Evolutionary conservation across 92 coral and sea anemone species (phyloP), one percentile per base, ranked within the genome.

Genomic region (Umimayanthus kanabou): DNA sequence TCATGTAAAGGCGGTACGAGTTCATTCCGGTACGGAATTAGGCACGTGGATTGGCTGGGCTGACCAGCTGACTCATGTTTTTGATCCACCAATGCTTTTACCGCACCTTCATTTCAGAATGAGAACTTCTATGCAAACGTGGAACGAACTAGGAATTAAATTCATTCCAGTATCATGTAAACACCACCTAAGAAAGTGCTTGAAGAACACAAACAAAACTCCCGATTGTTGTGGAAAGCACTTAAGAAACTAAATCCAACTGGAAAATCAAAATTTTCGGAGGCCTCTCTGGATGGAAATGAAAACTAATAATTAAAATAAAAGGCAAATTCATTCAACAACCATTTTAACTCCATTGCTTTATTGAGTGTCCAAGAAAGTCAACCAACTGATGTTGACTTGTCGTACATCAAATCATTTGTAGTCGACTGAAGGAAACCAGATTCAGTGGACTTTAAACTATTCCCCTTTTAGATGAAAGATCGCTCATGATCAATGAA

Each of bases 301-400:
- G 76, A 69, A 2, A n/a, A 28, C 9, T 29, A 69, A 6, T 4
- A n/a, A 10, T 5, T 22, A 13, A 71, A 20, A 39, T 77, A 84
- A 20, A 73, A 84, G 67, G 87, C 77, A 6, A 66, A 83, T 20
- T 47, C 73, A 11, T 83, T 83, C 22, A 83, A 83, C 57, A 28
- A 83, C 3, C 78, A 67, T 58, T 83, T 83, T 49, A 76, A 66
- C n/a, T 83, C 87, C 76, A 39, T 83, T 5, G 87, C 78, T 7
- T 40, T 77, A 58, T 66, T 50, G 25, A 67, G 39, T 49, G 39
- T 80, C 30, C 74, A 69, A n/a, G 74, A 28, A 4, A 25, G 23
- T 69, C 57, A n/a, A 3, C 74, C 3, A 33, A 33, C 74, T 28
- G 25, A 15, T 16, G 39, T 28, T 22, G 37, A 69, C 5, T 69